Conservation (phyloP, 2,113 vertebrate genomes). For the Microcebus ravelobensis region DNA sequence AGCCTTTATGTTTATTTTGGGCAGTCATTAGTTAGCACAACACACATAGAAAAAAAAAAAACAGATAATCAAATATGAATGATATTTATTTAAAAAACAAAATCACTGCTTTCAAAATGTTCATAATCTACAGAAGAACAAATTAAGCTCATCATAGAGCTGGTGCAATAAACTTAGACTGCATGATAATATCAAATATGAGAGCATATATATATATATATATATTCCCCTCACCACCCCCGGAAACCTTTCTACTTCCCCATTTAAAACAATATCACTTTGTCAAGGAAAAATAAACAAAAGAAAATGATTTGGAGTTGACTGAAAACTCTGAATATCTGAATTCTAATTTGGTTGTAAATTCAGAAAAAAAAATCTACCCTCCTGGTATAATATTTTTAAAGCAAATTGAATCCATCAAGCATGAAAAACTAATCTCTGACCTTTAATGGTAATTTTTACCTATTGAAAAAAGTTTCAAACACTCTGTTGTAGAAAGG, state of each 20-base stretch:
- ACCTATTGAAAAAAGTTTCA: constrained; percentile 61
- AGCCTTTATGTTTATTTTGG: background rate
- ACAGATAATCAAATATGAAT: background rate
- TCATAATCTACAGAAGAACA: background rate
- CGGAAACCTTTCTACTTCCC: background rate
- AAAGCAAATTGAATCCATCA: constrained; percentile 61
- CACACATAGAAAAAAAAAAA: background rate
- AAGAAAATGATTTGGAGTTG: constrained; percentile 21
- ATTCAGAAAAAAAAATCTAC: background rate
- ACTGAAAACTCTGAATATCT: constrained; percentile 58
- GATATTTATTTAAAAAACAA: background rate
- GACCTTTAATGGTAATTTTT: constrained; percentile 72
- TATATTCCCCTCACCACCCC: background rate
- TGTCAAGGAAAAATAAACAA: constrained; percentile 24
- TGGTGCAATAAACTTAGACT: background rate
- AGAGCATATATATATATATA: background rate
- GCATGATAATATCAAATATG: background rate
- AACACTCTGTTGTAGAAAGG: constrained; percentile 55
- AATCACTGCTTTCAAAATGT: background rate
- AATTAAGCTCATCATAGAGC: background rate
- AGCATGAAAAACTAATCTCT: constrained; percentile 72
- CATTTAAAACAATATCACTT: background rate
- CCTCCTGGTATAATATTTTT: constrained; percentile 46
- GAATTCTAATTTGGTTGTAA: constrained; percentile 58
- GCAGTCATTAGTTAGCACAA: background rate